Evolutionary conservation across 2,113 vertebrate species (phyloP), one percentile per base, ranked within the genome.

Genomic region (Rhinolophus ferrumequinum): DNA sequence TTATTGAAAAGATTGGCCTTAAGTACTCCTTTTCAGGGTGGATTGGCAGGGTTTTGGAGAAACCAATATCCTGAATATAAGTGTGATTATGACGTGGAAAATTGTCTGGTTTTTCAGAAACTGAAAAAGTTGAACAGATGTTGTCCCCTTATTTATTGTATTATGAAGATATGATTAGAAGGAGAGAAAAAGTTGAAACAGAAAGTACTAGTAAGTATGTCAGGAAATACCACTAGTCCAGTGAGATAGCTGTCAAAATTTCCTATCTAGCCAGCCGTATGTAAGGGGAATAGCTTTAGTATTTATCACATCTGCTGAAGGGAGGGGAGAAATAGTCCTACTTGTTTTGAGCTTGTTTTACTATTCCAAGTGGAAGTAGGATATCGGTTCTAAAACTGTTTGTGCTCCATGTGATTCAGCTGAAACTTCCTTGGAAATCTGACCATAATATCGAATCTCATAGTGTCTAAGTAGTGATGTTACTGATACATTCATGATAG

Each of bases 1-100:
- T 91, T 93, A 83, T 44, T 67, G 16, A 86, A 97, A 93, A 75
- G 28, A 67, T 30, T 91, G 28, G 3, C 67, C 96, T 93, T 72
- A 18, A 58, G 26, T 83, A 47, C 22, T 64, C 18, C 41, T 64
- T 95, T 94, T 75, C 72, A 81, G 66, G 86, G 73, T 81, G 33
- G 38, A 38, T 76, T 87, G 38, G 4, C 18, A 80, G 47, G 10
- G 28, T 88, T 96, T 95, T 72, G 21, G 84, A 95, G 72, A 92
- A 94, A 88, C 58, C 21, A 88, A 0, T 41, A 21, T 50, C 30
- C n/a, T 84, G 35, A 89, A 44, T 94, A 19, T 76, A 72, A 77
- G 30, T 30, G 11, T 94, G 56, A 72, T 96, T 80, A 38, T 44
- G 58, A 47, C 72, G 19, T 87, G 13, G 52, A 80, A 75, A 84